Evolutionary conservation across 2,888 invertebrate genomes (phyloP), one percentile per base, ranked within the genome.

Genomic region (Xanthorhoe designata): DNA sequence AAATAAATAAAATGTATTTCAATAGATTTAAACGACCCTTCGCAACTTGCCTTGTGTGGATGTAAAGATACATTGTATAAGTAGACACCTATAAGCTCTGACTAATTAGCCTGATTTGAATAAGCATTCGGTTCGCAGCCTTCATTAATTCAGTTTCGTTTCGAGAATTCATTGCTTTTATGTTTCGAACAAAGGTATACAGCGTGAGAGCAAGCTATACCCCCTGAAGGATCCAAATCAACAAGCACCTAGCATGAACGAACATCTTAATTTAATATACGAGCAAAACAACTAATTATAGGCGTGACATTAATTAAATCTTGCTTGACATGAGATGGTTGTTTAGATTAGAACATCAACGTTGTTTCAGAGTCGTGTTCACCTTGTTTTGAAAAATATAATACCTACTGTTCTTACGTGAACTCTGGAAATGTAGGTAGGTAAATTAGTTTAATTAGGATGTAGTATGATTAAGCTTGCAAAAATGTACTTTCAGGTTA

Each of bases 91-190:
- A 69, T 66, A 72, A 69, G 67, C 74, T 75, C 73, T 74, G 69
- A 77, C 81, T 84, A 83, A 84, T 83, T 83, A 83, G 81, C 75
- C 78, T 78, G 76, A 84, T 84, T 81, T 83, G 78, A 82, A 84
- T 83, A 83, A 81, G 78, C 81, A 78, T 81, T 76, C 73, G 69
- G 72, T 75, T 70, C 51, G 71, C 71, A 76, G 71, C 66, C 80
- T 79, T 78, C 73, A 74, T 68, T 72, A 77, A 76, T 81, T 79
- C 78, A 78, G 78, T 76, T 76, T 78, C 74, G 75, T 78, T 80
- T 74, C 75, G 75, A 75, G 75, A 74, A 74, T 76, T 59, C 66
- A 55, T 64, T 62, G 63, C 63, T 52, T 62, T 69, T 69, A 61
- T 68, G 49, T 60, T 60, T 50, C 17, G 52, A 45, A 61, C 51